These are phyloP conservation scores for Oscheius sp. DNA, from an alignment of 2,888 invertebrate species.

Conservation along the genomic window DNA sequence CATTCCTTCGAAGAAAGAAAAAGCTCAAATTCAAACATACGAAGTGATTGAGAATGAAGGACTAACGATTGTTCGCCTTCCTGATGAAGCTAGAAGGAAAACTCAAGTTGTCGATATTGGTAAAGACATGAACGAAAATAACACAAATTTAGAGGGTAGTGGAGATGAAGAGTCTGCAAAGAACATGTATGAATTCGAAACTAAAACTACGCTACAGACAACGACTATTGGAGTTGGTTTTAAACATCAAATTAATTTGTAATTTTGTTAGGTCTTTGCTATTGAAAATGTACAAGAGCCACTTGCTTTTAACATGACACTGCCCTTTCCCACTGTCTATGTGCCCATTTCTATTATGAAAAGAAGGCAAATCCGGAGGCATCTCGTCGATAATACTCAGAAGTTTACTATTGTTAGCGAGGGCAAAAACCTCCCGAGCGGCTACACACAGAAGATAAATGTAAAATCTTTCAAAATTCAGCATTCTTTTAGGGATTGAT, in stretches of 20 bases:
- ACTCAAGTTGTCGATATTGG: neutral
- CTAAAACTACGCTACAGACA: neutral
- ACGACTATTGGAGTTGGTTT: too few relatives aligned
- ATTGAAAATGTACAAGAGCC: neutral
- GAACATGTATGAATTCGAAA: neutral
- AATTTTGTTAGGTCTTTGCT: neutral
- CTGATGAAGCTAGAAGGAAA: neutral
- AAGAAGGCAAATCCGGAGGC: neutral
- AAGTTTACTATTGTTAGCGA: neutral
- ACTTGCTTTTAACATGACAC: neutral
- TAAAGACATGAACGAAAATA: neutral
- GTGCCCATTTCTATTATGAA: slow-evolving; percentile 13
- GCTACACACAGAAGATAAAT: slow-evolving; percentile 14
- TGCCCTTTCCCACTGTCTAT: slow-evolving; percentile 19
- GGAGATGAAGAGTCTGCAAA: neutral
- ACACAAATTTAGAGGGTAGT: slow-evolving; percentile 1
- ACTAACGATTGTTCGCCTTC: neutral
- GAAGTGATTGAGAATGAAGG: neutral
- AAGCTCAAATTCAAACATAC: neutral
- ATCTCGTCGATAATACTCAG: neutral
- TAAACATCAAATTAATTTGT: too few relatives aligned
- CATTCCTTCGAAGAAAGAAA: neutral
- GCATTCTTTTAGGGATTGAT: neutral
- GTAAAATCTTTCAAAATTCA: neutral
- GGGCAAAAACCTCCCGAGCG: slow-evolving; percentile 14